Conservation (phyloP, 35 echinoderm and acorn worm species). For the Amphiura filiformis region DNA sequence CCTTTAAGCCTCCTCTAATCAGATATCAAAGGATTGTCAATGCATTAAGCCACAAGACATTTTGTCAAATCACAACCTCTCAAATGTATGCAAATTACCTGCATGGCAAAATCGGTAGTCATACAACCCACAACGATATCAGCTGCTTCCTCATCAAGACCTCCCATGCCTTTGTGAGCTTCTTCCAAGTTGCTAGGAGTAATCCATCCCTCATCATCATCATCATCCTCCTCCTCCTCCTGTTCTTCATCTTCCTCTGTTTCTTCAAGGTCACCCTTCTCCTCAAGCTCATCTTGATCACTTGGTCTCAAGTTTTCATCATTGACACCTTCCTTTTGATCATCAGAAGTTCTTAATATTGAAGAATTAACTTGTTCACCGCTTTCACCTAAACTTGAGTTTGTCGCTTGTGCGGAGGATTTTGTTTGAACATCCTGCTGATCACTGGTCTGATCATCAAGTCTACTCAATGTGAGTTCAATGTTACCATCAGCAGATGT, state of each 20-base stretch:
- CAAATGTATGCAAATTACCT: too few relatives aligned
- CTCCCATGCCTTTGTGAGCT: background rate
- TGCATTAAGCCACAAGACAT: too few relatives aligned
- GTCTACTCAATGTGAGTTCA: too few relatives aligned
- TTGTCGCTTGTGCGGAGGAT: too few relatives aligned
- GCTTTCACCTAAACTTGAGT: background rate
- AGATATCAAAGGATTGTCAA: too few relatives aligned
- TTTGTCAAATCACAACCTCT: too few relatives aligned
- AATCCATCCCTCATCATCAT: conserved; percentile 1
- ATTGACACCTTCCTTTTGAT: background rate
- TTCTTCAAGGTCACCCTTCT: background rate
- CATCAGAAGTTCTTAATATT: background rate
- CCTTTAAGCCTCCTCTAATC: too few relatives aligned
- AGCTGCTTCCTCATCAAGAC: background rate
- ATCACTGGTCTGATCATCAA: background rate
- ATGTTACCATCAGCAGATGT: too few relatives aligned
- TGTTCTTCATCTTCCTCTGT: background rate
- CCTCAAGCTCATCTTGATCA: background rate
- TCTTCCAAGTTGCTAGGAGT: background rate
- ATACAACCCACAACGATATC: background rate
- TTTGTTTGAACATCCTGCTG: too few relatives aligned
- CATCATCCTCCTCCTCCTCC: background rate
- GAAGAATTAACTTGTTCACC: background rate
- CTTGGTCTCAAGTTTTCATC: too few relatives aligned
- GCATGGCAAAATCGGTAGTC: background rate